phyloP scores from a whole-genome alignment of 1,140 invertebrate species.

The Drosophila mayri region DNA sequence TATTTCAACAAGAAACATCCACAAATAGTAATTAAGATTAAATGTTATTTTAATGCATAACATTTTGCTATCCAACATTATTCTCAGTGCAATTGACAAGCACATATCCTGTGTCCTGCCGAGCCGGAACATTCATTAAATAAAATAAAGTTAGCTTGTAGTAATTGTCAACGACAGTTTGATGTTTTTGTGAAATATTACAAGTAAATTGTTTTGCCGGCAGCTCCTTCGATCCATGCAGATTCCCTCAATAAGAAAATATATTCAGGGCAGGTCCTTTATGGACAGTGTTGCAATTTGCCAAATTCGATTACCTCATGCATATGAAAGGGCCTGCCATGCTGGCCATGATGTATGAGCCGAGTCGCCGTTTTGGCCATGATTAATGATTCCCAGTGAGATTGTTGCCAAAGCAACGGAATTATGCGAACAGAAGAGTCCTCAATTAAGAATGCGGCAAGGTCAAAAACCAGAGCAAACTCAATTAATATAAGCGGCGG shows the following conservation, averaged over 20 bases:
- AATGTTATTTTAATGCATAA: not conserved
- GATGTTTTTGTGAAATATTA: constrained; percentile 81
- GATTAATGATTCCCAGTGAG: constrained; percentile 53
- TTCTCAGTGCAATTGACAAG: constrained; percentile 13
- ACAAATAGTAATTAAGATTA: not conserved
- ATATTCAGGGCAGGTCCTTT: constrained; percentile 63
- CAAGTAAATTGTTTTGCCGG: constrained; percentile 71
- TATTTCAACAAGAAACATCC: not conserved
- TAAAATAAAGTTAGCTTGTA: constrained; percentile 75
- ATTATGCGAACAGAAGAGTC: constrained; percentile 8
- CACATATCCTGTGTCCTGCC: constrained; percentile 42
- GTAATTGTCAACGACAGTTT: constrained; percentile 83
- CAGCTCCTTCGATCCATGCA: constrained; percentile 53
- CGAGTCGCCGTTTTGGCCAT: constrained; percentile 17
- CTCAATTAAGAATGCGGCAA: constrained; percentile 66
- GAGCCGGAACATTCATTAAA: constrained; percentile 74
- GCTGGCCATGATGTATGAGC: constrained; percentile 61
- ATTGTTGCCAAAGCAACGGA: constrained; percentile 47
- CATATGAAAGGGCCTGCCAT: constrained; percentile 60
- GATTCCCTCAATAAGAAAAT: constrained; percentile 54
- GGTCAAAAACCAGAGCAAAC: constrained; percentile 76
- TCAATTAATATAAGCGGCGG: constrained; percentile 77
- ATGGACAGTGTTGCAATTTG: constrained; percentile 80
- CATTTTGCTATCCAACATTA: not conserved
- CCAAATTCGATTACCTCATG: constrained; percentile 73